Percentiles rank a stretch among this genome's conserved stretches.
Evolutionary conservation across 2,113 vertebrate genomes (phyloP).

Genomic region (Balaenoptera acutorostrata): DNA sequence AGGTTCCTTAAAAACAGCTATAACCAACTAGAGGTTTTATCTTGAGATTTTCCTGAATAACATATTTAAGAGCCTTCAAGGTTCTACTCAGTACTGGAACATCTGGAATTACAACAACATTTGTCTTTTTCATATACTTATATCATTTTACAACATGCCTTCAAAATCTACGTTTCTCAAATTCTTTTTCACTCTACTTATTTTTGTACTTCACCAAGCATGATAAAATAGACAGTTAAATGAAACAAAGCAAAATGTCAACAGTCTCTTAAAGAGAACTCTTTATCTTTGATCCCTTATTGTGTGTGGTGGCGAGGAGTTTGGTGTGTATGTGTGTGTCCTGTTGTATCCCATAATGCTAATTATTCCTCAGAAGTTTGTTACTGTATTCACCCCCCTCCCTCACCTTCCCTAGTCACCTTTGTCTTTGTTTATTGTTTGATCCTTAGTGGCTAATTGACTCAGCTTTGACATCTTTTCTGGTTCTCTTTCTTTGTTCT

Average conservation of each 20-base stretch:
- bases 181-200: background rate
- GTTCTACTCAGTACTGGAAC: constrained; percentile 22
- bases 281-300: background rate
- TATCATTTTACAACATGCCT: background rate
- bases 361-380: background rate
- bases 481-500: background rate
- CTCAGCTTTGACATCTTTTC: background rate
- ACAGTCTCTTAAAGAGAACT: background rate
- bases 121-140: background rate
- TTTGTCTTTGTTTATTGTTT: background rate
- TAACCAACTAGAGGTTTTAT: background rate
- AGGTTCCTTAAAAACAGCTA: background rate
- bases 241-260: constrained; percentile 17
- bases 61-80: background rate
- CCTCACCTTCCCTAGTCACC: background rate
- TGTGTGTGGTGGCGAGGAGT: background rate
- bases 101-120: background rate
- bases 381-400: background rate
- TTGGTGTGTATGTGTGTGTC: background rate
- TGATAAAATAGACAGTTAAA: constrained; percentile 6
- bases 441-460: background rate
- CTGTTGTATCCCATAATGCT: background rate
- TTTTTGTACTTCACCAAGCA: constrained; percentile 31
- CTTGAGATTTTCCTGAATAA: background rate
- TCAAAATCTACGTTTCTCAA: background rate